Evolutionary conservation across 2,797 vertebrate genomes (phyloP), one percentile per base, ranked within the genome.

Genomic region (Cyclopterus lumpus): DNA sequence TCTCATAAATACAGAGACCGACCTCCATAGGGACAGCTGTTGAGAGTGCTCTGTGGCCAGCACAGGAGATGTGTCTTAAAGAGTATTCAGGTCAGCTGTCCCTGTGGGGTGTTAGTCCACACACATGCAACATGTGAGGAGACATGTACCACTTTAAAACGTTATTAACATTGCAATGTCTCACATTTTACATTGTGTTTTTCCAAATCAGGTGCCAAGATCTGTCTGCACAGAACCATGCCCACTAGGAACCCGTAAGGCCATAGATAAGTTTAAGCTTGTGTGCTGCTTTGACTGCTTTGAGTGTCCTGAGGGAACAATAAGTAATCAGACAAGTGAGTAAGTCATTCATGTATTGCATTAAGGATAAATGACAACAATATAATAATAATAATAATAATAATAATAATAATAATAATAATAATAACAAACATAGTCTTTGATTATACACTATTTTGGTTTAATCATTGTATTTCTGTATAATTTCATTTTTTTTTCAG

Each of bases 281-380:
- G 74, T 91, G 40, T 94, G 93, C 79, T 93, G 93, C 78, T 94
- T 94, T 46, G 91, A 93, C 75, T 94, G 93, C 73, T 69, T 94
- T 61, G 60, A 81, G 14, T 94, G 93, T 61, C 84, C 91, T 0
- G 88, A 93, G 54, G 93, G 92, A 68, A 85, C 84, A 65, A 91
- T 94, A 48, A 94, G 92, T 66, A 94, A 93, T 67, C 46, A 88
- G 66, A 91, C 91, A 81, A 77, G 94, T 93, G 66, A 79, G 89
- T 75, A 8, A 63, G 3, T 7, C 0, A 38, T 55, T 46, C 3
- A 58, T 68, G 4, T 32, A 5, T 65, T 60, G 32, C 38, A 18
- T 1, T 46, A 22, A 16, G 5, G 7, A 60, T 18, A 42, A 16
- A 22, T 60, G 1, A 22, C 12, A 51, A 28, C 61, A 40, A 40